These are phyloP conservation scores for Siniperca undulata DNA, from an alignment of 2,797 vertebrate species.

Conservation along the genomic window DNA sequence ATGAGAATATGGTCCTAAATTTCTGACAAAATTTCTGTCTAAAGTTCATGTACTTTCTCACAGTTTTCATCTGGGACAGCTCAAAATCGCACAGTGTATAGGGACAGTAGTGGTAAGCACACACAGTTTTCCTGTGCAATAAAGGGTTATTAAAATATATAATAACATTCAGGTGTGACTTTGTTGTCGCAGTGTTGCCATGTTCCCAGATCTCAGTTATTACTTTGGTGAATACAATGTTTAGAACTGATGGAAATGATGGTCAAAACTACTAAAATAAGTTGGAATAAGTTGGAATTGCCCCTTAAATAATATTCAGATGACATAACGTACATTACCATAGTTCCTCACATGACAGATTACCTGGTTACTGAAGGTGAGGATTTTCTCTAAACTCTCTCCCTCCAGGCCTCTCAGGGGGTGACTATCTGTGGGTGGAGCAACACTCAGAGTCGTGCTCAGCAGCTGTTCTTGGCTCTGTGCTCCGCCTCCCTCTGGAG, in stretches of 20 bases:
- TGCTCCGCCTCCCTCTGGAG: constrained; percentile 31
- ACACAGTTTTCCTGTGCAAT: background rate
- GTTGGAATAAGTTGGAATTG: background rate
- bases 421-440: constrained; percentile 76
- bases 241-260: background rate
- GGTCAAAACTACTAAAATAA: background rate
- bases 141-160: background rate
- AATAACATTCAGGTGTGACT: background rate
- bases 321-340: background rate
- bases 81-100: background rate
- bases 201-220: background rate
- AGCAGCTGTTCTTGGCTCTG: constrained; percentile 47
- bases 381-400: constrained; percentile 87
- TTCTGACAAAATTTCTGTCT: no score
- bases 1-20: no score
- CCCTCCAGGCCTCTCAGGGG: constrained; percentile 59
- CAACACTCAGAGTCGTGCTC: background rate
- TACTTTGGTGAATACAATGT: background rate
- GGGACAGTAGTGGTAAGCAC: background rate
- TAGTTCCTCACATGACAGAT: background rate
- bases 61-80: background rate
- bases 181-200: background rate
- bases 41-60: background rate
- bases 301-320: background rate
- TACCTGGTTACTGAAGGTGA: constrained; percentile 91